These are phyloP conservation scores for Noctua comes DNA, from an alignment of 2,888 invertebrate species.

Conservation along the genomic window DNA sequence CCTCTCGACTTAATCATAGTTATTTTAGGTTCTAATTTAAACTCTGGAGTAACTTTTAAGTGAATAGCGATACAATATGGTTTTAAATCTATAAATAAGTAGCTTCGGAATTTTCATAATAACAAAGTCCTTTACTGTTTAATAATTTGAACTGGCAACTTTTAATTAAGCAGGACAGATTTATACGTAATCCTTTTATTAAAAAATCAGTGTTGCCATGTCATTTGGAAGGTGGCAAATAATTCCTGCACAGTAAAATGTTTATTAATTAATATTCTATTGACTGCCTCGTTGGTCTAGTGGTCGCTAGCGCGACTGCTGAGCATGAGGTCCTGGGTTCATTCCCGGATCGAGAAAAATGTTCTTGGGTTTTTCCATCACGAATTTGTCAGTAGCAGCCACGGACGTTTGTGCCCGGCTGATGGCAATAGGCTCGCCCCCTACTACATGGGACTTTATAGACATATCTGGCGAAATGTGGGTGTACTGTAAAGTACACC, in stretches of 20 bases:
- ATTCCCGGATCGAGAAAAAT: background rate
- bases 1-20: background rate
- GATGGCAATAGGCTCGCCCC: too few species aligned
- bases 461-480: too few species aligned
- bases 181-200: background rate
- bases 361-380: too few species aligned
- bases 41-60: background rate
- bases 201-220: background rate
- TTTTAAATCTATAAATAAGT: background rate
- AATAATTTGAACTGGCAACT: slow-evolving; percentile 1
- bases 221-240: background rate
- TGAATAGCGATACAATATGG: background rate
- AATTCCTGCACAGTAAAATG: background rate
- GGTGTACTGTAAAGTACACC: too few species aligned
- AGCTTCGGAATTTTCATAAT: background rate
- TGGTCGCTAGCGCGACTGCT: too few species aligned
- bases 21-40: slow-evolving; percentile 1
- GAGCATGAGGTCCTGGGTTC: too few species aligned
- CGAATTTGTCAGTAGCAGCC: too few species aligned
- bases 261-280: background rate
- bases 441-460: too few species aligned
- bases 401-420: too few species aligned
- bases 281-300: too few species aligned
- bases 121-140: background rate
- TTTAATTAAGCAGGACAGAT: background rate